Evolutionary conservation across 2,113 vertebrate genomes (phyloP), one percentile per base, ranked within the genome.

Genomic region (Amblyornis subalaris): DNA sequence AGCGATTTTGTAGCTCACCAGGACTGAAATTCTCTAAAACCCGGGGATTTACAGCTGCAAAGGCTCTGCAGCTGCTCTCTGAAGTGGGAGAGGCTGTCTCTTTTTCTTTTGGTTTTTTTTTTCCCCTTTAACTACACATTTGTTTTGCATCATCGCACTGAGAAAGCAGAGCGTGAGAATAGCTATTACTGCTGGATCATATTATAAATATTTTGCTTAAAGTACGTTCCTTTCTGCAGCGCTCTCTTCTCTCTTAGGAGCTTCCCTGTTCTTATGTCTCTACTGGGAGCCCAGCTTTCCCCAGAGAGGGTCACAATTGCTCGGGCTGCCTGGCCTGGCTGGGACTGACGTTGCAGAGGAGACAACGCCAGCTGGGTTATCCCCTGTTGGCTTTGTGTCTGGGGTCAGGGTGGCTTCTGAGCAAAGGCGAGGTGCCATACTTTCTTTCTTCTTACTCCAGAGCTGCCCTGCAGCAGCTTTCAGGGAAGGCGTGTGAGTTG

Each of bases 121-220:
- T 3, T 1, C 6, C 22, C 33, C 55, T 87, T 91, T 79, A 88
- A 84, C 88, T 90, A 83, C 94, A 96, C 96, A 97, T 97, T 97
- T 97, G 96, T 95, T 97, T 97, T 96, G 90, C 93, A 97, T 96
- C 96, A 94, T 64, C 61, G 36, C 90, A 50, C 88, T 93, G 91
- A 96, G 88, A 97, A 96, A 88, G 94, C 96, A 84, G 94, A 96
- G 93, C 95, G 93, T 97, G 96, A 97, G 96, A 97, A 97, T 95
- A 95, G 88, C 95, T 95, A 53, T 96, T 95, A 90, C 93, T 6
- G 5, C 93, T 93, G 88, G 93, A 94, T 96, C 72, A 38, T 94
- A 94, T 95, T 95, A 95, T 97, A 97, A 97, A 97, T 97, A 97
- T 95, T 97, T 96, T 97, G 90, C 31, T 93, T 96, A 72, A 95